A percentile compares a stretch with the other conserved stretches of the same genome.
Conservation (phyloP, 2,888 invertebrate species). For the Bimastos eiseni region DNA sequence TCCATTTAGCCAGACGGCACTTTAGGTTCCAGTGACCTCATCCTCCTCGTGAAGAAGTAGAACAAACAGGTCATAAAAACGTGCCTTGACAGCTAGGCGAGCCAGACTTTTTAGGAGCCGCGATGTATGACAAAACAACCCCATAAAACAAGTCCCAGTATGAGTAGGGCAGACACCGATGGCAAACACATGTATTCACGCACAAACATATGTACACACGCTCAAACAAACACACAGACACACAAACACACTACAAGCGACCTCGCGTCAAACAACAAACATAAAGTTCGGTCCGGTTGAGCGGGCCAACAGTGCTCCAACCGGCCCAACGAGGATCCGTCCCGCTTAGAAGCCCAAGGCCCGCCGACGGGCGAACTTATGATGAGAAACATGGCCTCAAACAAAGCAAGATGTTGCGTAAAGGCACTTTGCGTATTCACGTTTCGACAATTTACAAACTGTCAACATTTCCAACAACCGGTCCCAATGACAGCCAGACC, state of each 20-base stretch:
- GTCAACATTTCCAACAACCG: neutral
- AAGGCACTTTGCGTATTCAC: neutral
- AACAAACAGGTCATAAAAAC: constrained; percentile 13
- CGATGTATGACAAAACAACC: neutral
- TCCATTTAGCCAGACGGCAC: neutral
- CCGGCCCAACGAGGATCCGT: neutral
- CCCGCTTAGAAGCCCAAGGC: neutral
- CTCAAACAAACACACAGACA: neutral
- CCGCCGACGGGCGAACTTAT: neutral
- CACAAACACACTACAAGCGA: neutral
- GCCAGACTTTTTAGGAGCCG: neutral
- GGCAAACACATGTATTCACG: neutral
- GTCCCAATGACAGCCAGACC: neutral
- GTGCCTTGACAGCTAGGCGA: neutral
- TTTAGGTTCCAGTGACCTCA: neutral
- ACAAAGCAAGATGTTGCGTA: neutral
- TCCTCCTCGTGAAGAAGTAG: neutral
- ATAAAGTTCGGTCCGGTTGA: constrained; percentile 1
- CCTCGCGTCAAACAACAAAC: neutral
- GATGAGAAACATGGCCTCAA: neutral
- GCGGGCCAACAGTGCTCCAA: neutral
- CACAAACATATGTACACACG: neutral
- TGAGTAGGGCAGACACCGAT: neutral
- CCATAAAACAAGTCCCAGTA: neutral
- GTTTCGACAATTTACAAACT: neutral